These are phyloP conservation scores for Elysia crispata DNA, from an alignment of 2,888 invertebrate species.

Conservation along the genomic window DNA sequence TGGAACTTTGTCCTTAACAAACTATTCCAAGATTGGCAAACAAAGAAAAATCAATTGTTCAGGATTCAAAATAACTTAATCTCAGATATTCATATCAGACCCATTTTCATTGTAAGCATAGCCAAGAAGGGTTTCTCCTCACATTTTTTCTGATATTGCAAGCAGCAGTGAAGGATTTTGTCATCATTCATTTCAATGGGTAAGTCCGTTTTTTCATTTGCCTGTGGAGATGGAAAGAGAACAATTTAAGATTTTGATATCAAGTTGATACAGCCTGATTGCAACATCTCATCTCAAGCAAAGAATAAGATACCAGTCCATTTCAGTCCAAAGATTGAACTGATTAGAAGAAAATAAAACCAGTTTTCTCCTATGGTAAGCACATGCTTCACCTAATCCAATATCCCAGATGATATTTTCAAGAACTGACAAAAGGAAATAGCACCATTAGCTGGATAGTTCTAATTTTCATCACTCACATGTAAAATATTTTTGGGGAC, in stretches of 20 bases:
- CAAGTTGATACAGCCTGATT: neutral
- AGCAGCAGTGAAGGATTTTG: constrained; percentile 43
- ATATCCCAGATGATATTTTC: too few species aligned
- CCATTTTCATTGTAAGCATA: neutral
- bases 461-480: too few species aligned
- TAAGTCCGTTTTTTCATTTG: constrained; percentile 12
- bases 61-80: neutral
- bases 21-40: neutral
- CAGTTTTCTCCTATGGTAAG: too few species aligned
- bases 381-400: too few species aligned
- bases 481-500: too few species aligned
- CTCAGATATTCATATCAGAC: neutral
- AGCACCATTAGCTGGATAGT: too few species aligned
- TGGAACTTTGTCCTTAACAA: neutral
- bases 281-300: too few species aligned
- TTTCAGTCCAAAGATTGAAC: too few species aligned
- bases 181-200: constrained; percentile 44
- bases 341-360: too few species aligned
- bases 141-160: constrained; percentile 48
- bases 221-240: constrained; percentile 29
- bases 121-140: constrained; percentile 2
- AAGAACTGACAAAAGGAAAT: too few species aligned
- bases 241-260: neutral
- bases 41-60: neutral
- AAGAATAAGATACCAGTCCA: too few species aligned